These are phyloP conservation scores for Dromas ardeola DNA, from an alignment of 2,113 vertebrate species.

Conservation along the genomic window DNA sequence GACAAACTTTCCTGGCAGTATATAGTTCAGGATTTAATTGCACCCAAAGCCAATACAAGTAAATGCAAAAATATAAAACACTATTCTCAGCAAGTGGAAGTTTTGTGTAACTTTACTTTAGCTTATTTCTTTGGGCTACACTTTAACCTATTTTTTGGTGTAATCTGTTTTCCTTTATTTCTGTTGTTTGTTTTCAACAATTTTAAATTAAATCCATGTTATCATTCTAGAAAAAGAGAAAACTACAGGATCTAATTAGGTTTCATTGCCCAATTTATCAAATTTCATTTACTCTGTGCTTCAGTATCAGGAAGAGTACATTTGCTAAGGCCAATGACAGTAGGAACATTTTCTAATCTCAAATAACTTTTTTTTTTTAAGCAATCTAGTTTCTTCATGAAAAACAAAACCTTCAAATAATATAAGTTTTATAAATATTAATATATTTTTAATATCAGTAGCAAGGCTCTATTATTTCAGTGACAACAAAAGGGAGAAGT, in stretches of 20 bases:
- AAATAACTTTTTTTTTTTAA: background rate
- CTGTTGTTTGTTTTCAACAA: background rate
- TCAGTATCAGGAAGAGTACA: background rate
- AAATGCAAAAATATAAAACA: background rate
- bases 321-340: background rate
- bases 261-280: background rate
- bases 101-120: background rate
- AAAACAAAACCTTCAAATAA: background rate
- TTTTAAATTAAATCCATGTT: conserved; percentile 1
- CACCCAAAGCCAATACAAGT: background rate
- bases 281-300: background rate
- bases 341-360: background rate
- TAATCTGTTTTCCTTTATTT: background rate
- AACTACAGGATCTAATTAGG: background rate
- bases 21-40: conserved; percentile 24
- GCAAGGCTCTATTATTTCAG: background rate
- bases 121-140: background rate
- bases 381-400: background rate
- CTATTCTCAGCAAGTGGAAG: background rate
- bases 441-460: background rate
- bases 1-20: background rate
- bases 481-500: background rate
- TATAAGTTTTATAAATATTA: no score
- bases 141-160: background rate
- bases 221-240: background rate